Conservation (phyloP, 2,888 invertebrate species). For the Xiphydria camelus region DNA sequence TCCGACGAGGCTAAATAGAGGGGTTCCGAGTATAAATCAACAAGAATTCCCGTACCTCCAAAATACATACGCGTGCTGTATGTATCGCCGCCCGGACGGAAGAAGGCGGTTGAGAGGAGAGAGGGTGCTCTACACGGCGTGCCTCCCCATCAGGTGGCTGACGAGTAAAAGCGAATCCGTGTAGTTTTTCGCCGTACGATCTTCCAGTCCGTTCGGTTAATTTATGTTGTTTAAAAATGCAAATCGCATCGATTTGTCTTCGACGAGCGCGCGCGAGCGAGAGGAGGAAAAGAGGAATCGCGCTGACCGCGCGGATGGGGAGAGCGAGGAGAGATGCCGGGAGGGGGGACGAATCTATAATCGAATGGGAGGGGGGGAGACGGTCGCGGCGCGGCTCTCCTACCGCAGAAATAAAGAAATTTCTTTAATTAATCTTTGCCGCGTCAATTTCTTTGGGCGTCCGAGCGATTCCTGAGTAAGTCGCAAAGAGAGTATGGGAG, state of each 20-base stretch:
- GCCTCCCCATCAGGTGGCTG: constrained; percentile 7
- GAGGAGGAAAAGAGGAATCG: too few species aligned
- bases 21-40: too few species aligned
- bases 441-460: constrained; percentile 35
- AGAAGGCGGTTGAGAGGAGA: too few species aligned
- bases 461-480: constrained; percentile 19
- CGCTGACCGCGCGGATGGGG: constrained; percentile 1
- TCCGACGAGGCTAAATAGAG: too few species aligned
- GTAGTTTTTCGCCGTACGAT: not conserved
- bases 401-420: constrained; percentile 25
- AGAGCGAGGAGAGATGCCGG: not conserved
- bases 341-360: constrained; percentile 15
- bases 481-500: too few species aligned
- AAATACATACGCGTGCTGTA: too few species aligned
- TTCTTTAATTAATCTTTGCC: constrained; percentile 39
- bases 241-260: constrained; percentile 36
- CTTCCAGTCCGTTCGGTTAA: constrained; percentile 20
- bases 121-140: not conserved
- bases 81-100: too few species aligned
- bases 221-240: constrained; percentile 38
- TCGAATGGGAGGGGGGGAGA: constrained; percentile 1
- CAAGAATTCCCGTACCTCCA: too few species aligned
- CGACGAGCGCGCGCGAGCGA: constrained; percentile 5
- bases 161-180: constrained; percentile 3
- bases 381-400: not conserved